These are phyloP conservation scores for Diabrotica undecimpunctata DNA, from an alignment of 1,140 invertebrate species.

Conservation along the genomic window DNA sequence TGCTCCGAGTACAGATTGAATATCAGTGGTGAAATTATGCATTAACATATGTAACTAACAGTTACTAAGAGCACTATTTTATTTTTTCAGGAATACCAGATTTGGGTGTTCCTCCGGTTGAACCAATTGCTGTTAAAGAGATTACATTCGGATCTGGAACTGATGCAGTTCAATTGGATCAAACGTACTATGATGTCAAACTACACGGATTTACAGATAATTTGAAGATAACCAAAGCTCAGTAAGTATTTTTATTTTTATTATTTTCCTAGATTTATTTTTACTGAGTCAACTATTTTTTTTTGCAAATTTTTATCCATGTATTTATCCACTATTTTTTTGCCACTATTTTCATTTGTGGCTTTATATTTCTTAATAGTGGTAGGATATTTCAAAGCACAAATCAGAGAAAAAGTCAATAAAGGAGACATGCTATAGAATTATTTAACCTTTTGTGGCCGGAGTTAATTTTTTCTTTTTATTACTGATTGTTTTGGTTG, in stretches of 20 bases:
- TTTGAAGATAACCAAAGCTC: neutral
- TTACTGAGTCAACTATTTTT: neutral
- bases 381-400: no score
- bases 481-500: no score
- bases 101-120: conserved; percentile 6
- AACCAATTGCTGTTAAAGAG: conserved; percentile 1
- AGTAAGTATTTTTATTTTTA: conserved; percentile 6
- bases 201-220: neutral
- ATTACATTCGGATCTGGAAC: conserved; percentile 8
- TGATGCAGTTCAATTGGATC: conserved; percentile 9
- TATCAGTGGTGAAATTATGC: no score
- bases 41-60: no score
- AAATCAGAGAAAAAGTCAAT: no score
- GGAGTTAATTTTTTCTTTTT: no score
- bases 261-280: neutral
- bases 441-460: no score
- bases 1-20: no score
- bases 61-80: no score
- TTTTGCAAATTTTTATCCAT: neutral
- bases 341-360: no score
- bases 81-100: conserved; percentile 9
- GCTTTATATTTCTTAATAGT: no score
- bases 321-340: neutral
- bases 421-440: no score
- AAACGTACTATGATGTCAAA: conserved; percentile 9